A percentile compares a stretch with the other conserved stretches of the same genome.
These are phyloP conservation scores for Microctenopoma stevenorrisi DNA, from an alignment of 2,797 vertebrate genomes.

Conservation along the genomic window DNA sequence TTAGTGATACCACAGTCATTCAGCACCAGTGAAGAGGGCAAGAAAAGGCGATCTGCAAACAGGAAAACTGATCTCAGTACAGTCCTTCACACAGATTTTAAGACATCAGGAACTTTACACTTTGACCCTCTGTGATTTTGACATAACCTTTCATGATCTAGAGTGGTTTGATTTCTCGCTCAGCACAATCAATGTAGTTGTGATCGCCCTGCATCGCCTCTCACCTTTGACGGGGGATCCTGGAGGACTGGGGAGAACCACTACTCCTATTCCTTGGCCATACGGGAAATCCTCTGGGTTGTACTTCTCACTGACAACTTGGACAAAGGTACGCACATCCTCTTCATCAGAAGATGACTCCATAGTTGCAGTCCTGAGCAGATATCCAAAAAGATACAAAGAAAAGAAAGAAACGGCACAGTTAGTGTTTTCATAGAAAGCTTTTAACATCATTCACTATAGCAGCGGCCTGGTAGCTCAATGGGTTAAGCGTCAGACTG, in stretches of 20 bases:
- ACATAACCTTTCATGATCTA: not conserved
- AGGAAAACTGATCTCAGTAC: not conserved
- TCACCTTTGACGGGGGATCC: conserved; percentile 96
- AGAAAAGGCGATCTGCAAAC: conserved; percentile 90
- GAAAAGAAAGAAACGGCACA: not conserved
- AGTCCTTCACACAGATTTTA: not conserved
- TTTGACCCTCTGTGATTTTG: not conserved
- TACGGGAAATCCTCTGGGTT: conserved; percentile 97
- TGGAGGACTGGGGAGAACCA: conserved; percentile 91
- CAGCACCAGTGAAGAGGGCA: conserved; percentile 89
- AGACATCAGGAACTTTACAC: not conserved
- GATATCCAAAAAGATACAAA: not conserved
- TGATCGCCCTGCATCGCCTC: not conserved
- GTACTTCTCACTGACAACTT: conserved; percentile 97
- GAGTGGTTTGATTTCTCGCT: too few relatives aligned
- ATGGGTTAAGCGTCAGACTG: too few relatives aligned
- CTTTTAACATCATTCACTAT: too few relatives aligned
- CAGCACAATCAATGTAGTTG: not conserved
- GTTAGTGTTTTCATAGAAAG: not conserved
- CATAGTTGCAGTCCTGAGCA: conserved; percentile 78
- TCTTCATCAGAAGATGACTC: conserved; percentile 85
- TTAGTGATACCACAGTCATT: conserved; percentile 92
- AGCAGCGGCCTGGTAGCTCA: too few relatives aligned
- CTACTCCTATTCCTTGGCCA: conserved; percentile 91
- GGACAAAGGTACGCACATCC: conserved; percentile 92